phyloP scores from a whole-genome alignment of 2,797 vertebrate genomes.

The Anabacerthia variegaticeps region DNA sequence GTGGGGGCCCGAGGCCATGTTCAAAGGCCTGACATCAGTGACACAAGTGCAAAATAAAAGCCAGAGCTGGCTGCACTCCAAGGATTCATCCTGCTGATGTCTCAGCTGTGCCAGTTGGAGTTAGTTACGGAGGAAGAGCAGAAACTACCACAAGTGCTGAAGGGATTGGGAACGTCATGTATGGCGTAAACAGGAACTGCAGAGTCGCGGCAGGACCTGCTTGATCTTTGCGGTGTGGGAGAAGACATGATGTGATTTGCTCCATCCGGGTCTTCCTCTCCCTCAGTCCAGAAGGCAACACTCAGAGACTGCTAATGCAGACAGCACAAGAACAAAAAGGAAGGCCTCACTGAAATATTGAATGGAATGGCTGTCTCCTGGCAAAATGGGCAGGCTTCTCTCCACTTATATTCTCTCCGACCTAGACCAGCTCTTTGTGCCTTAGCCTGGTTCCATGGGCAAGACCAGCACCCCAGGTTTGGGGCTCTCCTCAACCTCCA shows the following conservation, averaged over 20 bases:
- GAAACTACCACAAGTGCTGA: neutral
- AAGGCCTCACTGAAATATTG: neutral
- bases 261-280: neutral
- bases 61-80: conserved; percentile 24
- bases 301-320: neutral
- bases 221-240: neutral
- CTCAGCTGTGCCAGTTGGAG: conserved; percentile 28
- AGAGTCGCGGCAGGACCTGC: neutral
- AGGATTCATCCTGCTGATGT: neutral
- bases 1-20: neutral
- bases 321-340: neutral
- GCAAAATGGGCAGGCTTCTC: neutral
- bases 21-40: conserved; percentile 31
- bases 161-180: neutral
- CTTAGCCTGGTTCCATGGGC: neutral
- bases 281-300: neutral
- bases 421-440: neutral
- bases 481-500: neutral
- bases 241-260: neutral
- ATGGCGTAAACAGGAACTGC: neutral
- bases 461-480: neutral
- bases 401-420: neutral
- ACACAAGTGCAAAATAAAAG: conserved; percentile 12
- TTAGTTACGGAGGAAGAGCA: neutral
- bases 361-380: neutral